phyloP scores from a whole-genome alignment of 1,140 invertebrate genomes.

The Drosophila quadrilineata region DNA sequence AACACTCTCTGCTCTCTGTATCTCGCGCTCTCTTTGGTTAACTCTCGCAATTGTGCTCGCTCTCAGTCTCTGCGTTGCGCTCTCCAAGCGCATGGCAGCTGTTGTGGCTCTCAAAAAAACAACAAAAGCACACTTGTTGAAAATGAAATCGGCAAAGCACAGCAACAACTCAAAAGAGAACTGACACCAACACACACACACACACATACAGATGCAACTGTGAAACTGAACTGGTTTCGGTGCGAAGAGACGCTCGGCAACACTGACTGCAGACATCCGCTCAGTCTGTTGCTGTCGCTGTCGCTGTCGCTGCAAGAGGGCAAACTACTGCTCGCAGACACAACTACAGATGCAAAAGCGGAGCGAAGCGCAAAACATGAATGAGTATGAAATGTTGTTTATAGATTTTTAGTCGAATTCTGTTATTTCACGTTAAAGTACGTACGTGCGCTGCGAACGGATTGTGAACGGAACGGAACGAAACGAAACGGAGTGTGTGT shows the following conservation, averaged over 20 bases:
- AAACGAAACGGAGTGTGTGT: slow-evolving; percentile 43
- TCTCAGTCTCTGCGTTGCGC: neutral
- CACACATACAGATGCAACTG: slow-evolving; percentile 6
- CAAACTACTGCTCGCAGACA: slow-evolving; percentile 8
- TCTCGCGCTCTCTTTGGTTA: neutral
- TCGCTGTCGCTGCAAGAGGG: too few species aligned
- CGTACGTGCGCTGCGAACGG: slow-evolving; percentile 69
- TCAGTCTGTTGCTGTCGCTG: too few species aligned
- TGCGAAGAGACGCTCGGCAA: slow-evolving; percentile 17
- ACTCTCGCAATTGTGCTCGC: slow-evolving; percentile 4
- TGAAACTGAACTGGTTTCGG: slow-evolving; percentile 67
- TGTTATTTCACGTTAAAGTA: slow-evolving; percentile 80
- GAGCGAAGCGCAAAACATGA: slow-evolving; percentile 38
- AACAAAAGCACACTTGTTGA: slow-evolving; percentile 80
- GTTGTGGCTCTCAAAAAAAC: slow-evolving; percentile 42
- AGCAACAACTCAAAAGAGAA: slow-evolving; percentile 30
- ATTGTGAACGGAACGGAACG: slow-evolving; percentile 48
- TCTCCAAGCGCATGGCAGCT: slow-evolving; percentile 48
- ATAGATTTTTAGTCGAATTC: slow-evolving; percentile 81
- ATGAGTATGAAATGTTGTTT: slow-evolving; percentile 70
- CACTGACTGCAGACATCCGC: neutral
- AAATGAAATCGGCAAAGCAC: slow-evolving; percentile 69
- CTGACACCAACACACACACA: too few species aligned
- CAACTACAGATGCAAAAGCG: slow-evolving; percentile 20
- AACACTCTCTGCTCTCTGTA: neutral